phyloP scores from a whole-genome alignment of 2,888 invertebrate species.

The Noctua comes region DNA sequence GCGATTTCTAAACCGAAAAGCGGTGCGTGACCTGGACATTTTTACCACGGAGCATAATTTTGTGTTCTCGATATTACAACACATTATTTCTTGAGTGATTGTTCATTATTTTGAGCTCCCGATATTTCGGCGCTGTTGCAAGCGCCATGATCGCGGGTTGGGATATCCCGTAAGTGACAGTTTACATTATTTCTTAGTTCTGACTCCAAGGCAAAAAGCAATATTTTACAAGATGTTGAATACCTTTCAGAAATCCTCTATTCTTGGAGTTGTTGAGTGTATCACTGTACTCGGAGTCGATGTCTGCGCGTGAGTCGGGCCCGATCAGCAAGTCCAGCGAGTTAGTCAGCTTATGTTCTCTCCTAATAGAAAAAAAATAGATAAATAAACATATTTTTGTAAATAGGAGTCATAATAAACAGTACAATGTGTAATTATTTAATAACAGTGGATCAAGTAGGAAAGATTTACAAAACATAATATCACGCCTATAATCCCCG shows the following conservation, averaged over 20 bases:
- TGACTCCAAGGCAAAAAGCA: neutral
- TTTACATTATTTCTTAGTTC: neutral
- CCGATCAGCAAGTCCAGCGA: conserved; percentile 87
- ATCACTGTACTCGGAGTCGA: conserved; percentile 88
- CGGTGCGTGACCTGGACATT: no score
- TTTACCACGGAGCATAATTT: no score
- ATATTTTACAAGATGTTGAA: neutral
- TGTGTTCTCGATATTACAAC: neutral
- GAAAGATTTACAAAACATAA: neutral
- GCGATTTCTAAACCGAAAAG: no score
- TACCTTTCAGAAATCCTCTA: conserved; percentile 88
- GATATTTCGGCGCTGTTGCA: no score
- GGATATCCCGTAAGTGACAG: no score
- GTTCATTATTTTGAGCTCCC: no score
- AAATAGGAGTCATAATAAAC: neutral
- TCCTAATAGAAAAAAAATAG: conserved; percentile 69
- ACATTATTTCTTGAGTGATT: neutral
- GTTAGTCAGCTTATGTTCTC: conserved; percentile 88
- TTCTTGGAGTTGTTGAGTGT: conserved; percentile 88
- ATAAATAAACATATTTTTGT: neutral
- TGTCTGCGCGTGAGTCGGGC: conserved; percentile 87
- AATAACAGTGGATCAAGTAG: neutral
- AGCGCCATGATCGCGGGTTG: no score
- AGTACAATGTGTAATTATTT: neutral
- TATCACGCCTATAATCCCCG: neutral